Evolutionary conservation across 2,113 vertebrate genomes (phyloP).

Genomic region (Bos indicus): DNA sequence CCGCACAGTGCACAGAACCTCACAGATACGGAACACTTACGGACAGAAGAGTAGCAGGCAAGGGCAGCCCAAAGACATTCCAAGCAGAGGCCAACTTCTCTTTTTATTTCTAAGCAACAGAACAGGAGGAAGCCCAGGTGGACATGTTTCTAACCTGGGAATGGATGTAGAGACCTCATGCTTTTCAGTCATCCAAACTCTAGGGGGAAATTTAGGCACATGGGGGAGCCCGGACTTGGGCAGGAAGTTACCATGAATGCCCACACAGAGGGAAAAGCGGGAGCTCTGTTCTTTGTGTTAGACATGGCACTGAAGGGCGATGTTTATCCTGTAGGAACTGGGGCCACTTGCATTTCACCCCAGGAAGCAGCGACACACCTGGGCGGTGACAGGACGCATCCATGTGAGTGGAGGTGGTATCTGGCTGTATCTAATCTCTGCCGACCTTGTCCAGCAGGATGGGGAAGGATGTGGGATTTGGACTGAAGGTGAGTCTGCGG

Average conservation of each 20-base stretch:
- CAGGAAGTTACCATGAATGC: not conserved
- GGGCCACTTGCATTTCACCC: not conserved
- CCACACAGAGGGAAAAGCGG: not conserved
- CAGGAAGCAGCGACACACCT: not conserved
- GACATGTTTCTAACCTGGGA: not conserved
- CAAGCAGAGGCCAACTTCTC: not conserved
- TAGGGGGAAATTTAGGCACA: not conserved
- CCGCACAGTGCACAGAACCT: not conserved
- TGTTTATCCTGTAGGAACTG: not conserved
- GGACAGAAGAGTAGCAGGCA: accelerated
- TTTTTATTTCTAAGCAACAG: not conserved
- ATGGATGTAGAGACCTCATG: not conserved
- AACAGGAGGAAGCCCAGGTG: not conserved
- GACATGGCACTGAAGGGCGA: not conserved
- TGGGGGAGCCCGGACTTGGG: not conserved
- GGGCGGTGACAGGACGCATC: not conserved
- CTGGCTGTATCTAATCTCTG: not conserved
- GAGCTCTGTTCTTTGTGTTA: not conserved
- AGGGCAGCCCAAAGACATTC: not conserved
- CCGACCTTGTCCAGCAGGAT: not conserved
- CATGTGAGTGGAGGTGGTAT: not conserved
- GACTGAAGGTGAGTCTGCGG: too few relatives aligned
- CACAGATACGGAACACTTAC: accelerated
- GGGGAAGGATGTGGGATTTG: too few relatives aligned
- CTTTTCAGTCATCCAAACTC: not conserved